Conservation (phyloP, 2,797 vertebrate genomes). For the Spea hammondii region DNA sequence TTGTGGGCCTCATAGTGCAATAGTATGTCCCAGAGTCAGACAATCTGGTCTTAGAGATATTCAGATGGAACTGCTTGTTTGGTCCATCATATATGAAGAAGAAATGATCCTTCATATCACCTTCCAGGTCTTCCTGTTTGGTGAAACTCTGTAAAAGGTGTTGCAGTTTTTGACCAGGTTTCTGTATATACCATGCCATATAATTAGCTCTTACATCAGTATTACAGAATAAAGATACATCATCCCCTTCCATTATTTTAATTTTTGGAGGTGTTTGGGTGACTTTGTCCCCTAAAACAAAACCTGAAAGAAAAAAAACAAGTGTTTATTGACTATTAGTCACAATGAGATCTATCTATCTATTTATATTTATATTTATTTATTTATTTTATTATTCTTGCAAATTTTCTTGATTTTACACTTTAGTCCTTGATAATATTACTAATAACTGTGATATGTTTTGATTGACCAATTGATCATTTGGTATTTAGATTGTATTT, state of each 20-base stretch:
- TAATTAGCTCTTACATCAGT: background rate
- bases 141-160: background rate
- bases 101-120: slow-evolving; percentile 28
- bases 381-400: no score
- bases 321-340: no score
- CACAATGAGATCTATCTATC: no score
- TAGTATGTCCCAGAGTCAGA: slow-evolving; percentile 43
- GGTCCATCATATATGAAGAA: slow-evolving; percentile 28
- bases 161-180: background rate
- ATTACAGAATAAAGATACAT: slow-evolving; percentile 8
- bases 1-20: slow-evolving; percentile 40
- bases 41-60: background rate
- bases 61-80: background rate
- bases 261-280: background rate
- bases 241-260: background rate
- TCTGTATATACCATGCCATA: slow-evolving; percentile 10
- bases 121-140: slow-evolving; percentile 29
- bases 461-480: no score
- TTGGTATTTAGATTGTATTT: no score
- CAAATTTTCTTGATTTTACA: no score
- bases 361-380: no score
- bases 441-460: no score
- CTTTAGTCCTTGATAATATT: no score
- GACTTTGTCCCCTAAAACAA: background rate
- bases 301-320: background rate